A percentile compares a stretch with the other conserved stretches of the same genome.
These are phyloP conservation scores for Drosophila oshimai DNA, from an alignment of 1,140 invertebrate genomes.

Conservation along the genomic window DNA sequence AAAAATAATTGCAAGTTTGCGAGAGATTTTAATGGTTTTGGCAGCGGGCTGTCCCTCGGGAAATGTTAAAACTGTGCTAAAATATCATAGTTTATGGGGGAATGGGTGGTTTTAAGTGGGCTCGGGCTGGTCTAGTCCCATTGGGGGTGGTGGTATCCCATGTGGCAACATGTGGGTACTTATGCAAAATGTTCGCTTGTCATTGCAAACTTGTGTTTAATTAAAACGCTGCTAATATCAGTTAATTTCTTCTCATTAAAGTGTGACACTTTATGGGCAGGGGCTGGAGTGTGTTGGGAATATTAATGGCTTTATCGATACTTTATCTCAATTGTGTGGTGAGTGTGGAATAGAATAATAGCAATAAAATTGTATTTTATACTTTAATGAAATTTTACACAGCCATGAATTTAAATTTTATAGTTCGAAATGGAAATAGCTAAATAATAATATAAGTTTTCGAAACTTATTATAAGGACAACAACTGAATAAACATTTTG, in stretches of 20 bases:
- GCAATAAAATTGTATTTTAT: constrained; percentile 4
- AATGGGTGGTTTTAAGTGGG: constrained; percentile 5
- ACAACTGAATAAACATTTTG: too few relatives aligned
- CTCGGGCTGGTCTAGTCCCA: constrained; percentile 5
- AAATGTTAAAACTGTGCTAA: constrained; percentile 52
- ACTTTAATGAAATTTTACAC: neutral
- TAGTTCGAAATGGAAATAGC: neutral
- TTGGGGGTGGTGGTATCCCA: constrained; percentile 39
- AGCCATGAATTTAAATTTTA: neutral
- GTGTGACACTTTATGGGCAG: constrained; percentile 36
- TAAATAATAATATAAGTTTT: constrained; percentile 7
- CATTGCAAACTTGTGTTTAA: constrained; percentile 66
- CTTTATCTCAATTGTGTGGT: constrained; percentile 44
- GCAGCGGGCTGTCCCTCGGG: constrained; percentile 41
- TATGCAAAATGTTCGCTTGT: constrained; percentile 65
- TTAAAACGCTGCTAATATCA: constrained; percentile 75
- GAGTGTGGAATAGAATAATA: constrained; percentile 7
- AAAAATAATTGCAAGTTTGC: constrained; percentile 65
- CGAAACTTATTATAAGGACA: too few relatives aligned
- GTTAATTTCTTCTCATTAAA: constrained; percentile 69
- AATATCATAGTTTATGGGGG: constrained; percentile 67
- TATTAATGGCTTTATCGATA: constrained; percentile 47
- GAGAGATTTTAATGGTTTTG: constrained; percentile 68
- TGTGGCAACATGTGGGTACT: constrained; percentile 74
- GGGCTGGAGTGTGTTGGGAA: constrained; percentile 7